Conservation (phyloP, 2,888 invertebrate species). For the Eupelmus urozonus region DNA sequence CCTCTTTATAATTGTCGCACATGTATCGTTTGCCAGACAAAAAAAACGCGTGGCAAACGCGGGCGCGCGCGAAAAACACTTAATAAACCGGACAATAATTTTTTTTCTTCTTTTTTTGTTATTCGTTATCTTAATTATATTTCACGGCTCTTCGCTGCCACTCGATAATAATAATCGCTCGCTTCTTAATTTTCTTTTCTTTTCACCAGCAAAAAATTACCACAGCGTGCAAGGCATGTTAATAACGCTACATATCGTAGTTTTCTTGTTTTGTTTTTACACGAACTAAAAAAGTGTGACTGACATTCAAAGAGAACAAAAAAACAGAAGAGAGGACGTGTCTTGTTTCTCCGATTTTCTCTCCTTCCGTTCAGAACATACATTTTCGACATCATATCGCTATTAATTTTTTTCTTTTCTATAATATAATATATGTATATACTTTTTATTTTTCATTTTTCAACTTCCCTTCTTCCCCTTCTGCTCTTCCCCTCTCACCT, state of each 20-base stretch:
- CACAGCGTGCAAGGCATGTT: constrained; percentile 56
- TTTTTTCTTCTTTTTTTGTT: constrained; percentile 52
- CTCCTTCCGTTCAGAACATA: neutral
- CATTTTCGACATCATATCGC: neutral
- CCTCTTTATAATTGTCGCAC: constrained; percentile 50
- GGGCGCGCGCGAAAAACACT: constrained; percentile 71
- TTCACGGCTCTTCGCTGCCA: constrained; percentile 47
- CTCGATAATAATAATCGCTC: constrained; percentile 51
- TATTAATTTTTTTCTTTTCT: constrained; percentile 35
- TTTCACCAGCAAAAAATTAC: constrained; percentile 48
- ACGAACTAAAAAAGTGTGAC: constrained; percentile 45
- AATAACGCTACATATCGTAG: constrained; percentile 41
- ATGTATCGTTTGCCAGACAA: constrained; percentile 65
- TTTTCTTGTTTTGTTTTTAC: constrained; percentile 38
- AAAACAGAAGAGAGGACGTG: constrained; percentile 47
- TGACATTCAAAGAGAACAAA: constrained; percentile 46
- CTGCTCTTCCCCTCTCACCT: constrained; percentile 51
- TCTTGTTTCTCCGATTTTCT: constrained; percentile 24
- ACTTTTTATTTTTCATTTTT: constrained; percentile 24
- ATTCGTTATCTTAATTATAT: constrained; percentile 40
- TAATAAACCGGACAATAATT: constrained; percentile 62
- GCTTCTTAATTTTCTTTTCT: constrained; percentile 33
- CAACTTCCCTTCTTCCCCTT: constrained; percentile 30
- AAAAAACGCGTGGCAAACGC: constrained; percentile 66
- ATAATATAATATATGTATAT: constrained; percentile 40